A percentile compares a stretch with the other conserved stretches of the same genome.
These are phyloP conservation scores for Pipa parva DNA, from an alignment of 2,113 vertebrate species.

Conservation along the genomic window DNA sequence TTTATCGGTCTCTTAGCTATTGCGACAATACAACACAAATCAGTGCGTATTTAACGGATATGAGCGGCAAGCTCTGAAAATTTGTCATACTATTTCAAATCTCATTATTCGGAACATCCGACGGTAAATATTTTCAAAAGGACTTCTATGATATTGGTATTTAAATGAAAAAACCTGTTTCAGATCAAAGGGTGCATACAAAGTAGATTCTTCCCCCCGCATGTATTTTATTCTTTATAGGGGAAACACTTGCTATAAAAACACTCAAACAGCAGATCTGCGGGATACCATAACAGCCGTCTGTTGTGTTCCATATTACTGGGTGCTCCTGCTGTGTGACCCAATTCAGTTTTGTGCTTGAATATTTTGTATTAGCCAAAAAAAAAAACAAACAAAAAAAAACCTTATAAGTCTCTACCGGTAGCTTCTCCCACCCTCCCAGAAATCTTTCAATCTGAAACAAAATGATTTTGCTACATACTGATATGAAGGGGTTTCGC, in stretches of 20 bases:
- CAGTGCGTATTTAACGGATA: slow-evolving; percentile 50
- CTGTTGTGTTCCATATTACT: slow-evolving; percentile 70
- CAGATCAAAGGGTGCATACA: slow-evolving; percentile 74
- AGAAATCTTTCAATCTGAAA: no score
- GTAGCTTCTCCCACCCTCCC: no score
- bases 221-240: slow-evolving; percentile 45
- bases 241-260: slow-evolving; percentile 48
- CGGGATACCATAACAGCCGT: slow-evolving; percentile 64
- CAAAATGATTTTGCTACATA: no score
- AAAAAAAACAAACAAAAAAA: slow-evolving; percentile 15
- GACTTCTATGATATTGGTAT: slow-evolving; percentile 59
- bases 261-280: slow-evolving; percentile 55
- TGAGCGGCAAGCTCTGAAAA: slow-evolving; percentile 54
- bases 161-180: slow-evolving; percentile 67
- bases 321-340: slow-evolving; percentile 62
- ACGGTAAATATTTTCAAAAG: slow-evolving; percentile 67
- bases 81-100: slow-evolving; percentile 70
- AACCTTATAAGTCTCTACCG: no score
- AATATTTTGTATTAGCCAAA: slow-evolving; percentile 63
- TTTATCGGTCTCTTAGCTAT: slow-evolving; percentile 47
- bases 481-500: neutral
- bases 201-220: slow-evolving; percentile 11
- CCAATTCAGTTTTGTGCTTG: slow-evolving; percentile 73
- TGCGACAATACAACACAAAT: slow-evolving; percentile 53
- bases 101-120: slow-evolving; percentile 77